Conservation (phyloP, 2,113 vertebrate genomes). For the Anarhynchus alexandrinus region DNA sequence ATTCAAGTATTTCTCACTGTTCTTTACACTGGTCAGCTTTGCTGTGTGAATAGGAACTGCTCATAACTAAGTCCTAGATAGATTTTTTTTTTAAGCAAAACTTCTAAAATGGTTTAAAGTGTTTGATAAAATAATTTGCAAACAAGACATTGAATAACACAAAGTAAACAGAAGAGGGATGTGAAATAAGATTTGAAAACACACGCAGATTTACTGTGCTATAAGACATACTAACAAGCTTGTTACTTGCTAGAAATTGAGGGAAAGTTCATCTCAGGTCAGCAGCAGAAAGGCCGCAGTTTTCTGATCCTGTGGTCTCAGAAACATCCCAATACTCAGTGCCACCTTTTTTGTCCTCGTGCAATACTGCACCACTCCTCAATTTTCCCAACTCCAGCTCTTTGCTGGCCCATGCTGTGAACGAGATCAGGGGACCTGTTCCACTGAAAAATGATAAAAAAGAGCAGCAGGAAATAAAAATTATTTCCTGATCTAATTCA, state of each 20-base stretch:
- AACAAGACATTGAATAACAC: not conserved
- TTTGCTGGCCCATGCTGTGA: not conserved
- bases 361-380: not conserved
- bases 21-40: not conserved
- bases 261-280: not conserved
- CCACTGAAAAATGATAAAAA: not conserved
- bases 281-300: not conserved
- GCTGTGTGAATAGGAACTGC: not conserved
- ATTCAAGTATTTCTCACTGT: not conserved
- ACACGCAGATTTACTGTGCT: not conserved
- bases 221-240: not conserved
- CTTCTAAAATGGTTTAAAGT: not conserved
- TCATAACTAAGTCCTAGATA: not conserved
- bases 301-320: not conserved
- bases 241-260: not conserved
- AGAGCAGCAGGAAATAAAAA: not conserved
- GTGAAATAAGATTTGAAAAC: not conserved
- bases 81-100: not conserved
- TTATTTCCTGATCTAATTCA: not conserved
- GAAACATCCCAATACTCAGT: not conserved
- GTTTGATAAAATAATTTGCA: not conserved
- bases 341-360: not conserved
- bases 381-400: not conserved
- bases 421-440: not conserved
- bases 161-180: not conserved